Percentiles rank a stretch among this genome's conserved stretches.
Evolutionary conservation across 2,113 vertebrate species (phyloP).

Genomic region (Accipiter virgatus): DNA sequence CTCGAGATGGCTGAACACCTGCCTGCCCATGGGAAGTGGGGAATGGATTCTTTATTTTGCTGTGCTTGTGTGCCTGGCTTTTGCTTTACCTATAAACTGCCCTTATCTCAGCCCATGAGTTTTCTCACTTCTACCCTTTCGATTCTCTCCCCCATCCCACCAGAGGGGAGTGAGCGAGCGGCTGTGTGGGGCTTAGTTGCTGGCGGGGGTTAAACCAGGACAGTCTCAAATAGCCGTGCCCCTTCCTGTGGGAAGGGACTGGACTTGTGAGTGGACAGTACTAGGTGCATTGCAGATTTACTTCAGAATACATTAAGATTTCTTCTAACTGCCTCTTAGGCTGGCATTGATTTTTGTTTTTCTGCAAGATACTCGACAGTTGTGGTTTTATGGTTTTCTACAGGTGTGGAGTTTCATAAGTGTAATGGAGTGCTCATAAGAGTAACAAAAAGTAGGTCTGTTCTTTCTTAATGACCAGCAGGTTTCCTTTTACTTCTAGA

Average conservation of each 20-base stretch:
- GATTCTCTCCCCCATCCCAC: too few relatives aligned
- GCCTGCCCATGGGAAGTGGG: too few relatives aligned
- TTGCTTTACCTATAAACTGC: too few relatives aligned
- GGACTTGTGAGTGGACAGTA: neutral
- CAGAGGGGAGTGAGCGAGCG: too few relatives aligned
- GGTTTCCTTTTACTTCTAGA: neutral
- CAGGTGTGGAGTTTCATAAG: neutral
- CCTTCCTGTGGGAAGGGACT: neutral
- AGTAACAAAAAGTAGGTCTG: neutral
- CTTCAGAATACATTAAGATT: neutral
- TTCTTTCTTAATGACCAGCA: neutral
- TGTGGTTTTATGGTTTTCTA: neutral
- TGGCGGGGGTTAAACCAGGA: too few relatives aligned
- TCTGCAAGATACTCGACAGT: neutral
- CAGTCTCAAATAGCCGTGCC: neutral
- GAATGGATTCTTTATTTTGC: too few relatives aligned
- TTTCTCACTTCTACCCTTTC: too few relatives aligned
- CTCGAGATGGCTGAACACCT: too few relatives aligned
- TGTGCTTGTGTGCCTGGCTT: rapidly evolving
- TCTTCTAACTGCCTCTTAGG: neutral
- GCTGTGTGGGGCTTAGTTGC: too few relatives aligned
- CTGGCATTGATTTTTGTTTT: neutral
- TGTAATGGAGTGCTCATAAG: neutral
- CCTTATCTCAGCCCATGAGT: too few relatives aligned
- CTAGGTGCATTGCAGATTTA: neutral